Evolutionary conservation across 2,888 invertebrate species (phyloP), one percentile per base, ranked within the genome.

Genomic region (Agelastica alni): DNA sequence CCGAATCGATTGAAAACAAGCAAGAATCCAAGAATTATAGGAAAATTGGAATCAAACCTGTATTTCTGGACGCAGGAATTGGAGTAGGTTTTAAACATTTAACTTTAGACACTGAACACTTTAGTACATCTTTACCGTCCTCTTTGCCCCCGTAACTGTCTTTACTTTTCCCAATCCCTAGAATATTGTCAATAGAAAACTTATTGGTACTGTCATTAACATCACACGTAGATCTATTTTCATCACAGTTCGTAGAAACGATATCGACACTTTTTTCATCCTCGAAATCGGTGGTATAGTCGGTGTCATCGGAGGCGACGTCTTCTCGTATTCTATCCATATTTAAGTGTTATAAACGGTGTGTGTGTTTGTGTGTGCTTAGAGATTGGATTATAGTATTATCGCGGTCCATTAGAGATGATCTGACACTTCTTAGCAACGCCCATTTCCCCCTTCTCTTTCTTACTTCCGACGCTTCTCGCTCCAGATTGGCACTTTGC

Each of bases 401-500:
- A 42, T 62, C 61, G 65, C 68, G 70, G 70, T 71, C 71, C 72
- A 72, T 73, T 71, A 69, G 70, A 68, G 70, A 71, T 73, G 69
- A 72, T 70, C 71, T 72, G 72, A 67, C 72, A 72, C 70, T 69
- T 71, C 60, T 59, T 56, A 52, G 61, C 61, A 58, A 60, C 64
- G 52, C 64, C 62, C 53, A 51, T 52, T 51, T 58, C 49, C 56
- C 45, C 57, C 57, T 51, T 45, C 49, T 53, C 51, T 46, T n/a
- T 26, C 20, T 41, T 17, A 20, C 43, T 34, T 53, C 22, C 63
- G 65, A 58, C 62, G 64, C 65, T 36, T 16, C 69, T 72, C 71
- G 70, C 67, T 65, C 69, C 71, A 75, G 76, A 76, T 76, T 75
- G 76, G 75, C 73, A 72, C 72, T 73, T 76, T 70, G 76, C 76